Conservation (phyloP, 2,888 invertebrate species). For the Drepana falcataria region DNA sequence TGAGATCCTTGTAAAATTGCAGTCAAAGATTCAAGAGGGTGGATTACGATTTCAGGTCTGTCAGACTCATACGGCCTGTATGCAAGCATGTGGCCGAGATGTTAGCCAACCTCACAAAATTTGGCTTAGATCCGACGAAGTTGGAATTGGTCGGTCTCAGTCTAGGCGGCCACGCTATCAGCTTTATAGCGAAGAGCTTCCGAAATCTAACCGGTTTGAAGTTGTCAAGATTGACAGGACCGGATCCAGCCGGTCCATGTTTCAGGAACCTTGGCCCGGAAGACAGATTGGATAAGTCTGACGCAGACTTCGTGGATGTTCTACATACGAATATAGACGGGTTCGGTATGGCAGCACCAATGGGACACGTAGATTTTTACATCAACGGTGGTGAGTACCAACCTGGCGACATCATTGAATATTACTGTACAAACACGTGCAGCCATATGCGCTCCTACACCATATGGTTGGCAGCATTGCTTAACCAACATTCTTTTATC, state of each 20-base stretch:
- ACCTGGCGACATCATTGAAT: conserved; percentile 26
- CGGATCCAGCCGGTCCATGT: conserved; percentile 29
- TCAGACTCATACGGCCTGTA: conserved; percentile 16
- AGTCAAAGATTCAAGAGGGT: too few species aligned
- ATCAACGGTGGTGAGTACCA: conserved; percentile 35
- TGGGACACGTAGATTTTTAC: conserved; percentile 29
- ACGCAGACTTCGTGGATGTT: conserved; percentile 23
- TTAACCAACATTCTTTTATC: conserved; percentile 24
- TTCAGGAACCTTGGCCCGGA: conserved; percentile 19
- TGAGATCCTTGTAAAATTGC: too few species aligned
- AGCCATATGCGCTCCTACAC: conserved; percentile 27
- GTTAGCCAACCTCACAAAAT: conserved; percentile 15
- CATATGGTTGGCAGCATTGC: conserved; percentile 28
- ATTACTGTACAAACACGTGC: conserved; percentile 25
- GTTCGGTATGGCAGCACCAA: conserved; percentile 18
- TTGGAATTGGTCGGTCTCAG: conserved; percentile 23
- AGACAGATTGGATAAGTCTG: conserved; percentile 19
- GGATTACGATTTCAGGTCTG: conserved; percentile 14
- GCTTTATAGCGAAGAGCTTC: conserved; percentile 27
- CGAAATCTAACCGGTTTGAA: conserved; percentile 18
- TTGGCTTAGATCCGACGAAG: conserved; percentile 17
- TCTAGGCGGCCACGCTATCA: conserved; percentile 23
- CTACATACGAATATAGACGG: conserved; percentile 23
- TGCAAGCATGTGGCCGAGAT: conserved; percentile 20
- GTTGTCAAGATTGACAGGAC: conserved; percentile 14